phyloP scores from a whole-genome alignment of 2,797 vertebrate genomes.

The Gymnothorax reevesii region DNA sequence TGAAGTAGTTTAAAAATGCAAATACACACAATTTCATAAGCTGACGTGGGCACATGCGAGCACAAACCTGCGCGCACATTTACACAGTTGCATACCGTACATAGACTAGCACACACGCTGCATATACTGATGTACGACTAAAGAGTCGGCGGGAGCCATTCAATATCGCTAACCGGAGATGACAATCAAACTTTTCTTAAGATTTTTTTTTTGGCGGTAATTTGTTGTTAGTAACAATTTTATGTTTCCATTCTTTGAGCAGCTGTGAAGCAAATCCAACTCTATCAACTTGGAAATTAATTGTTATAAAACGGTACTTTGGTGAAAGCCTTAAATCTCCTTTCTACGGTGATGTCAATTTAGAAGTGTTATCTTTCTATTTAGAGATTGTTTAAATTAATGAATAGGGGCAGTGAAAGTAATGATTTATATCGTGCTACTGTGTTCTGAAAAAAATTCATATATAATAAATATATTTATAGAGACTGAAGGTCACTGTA shows the following conservation, averaged over 20 bases:
- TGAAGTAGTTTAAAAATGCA: too few species aligned
- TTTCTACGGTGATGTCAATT: slow-evolving; percentile 64
- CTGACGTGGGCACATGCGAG: background rate
- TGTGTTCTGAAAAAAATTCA: slow-evolving; percentile 48
- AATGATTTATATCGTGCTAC: slow-evolving; percentile 33
- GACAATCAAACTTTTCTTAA: slow-evolving; percentile 19
- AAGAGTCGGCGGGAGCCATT: background rate
- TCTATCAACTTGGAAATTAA: slow-evolving; percentile 30
- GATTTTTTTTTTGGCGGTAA: slow-evolving; percentile 3
- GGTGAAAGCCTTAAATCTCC: slow-evolving; percentile 57
- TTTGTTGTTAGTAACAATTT: background rate
- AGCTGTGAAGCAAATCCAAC: slow-evolving; percentile 42
- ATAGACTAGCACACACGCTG: background rate
- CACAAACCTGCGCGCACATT: background rate
- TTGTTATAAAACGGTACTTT: slow-evolving; percentile 30
- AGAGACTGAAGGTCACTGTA: slow-evolving; percentile 51
- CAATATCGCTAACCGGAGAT: background rate
- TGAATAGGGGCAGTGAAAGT: slow-evolving; percentile 49
- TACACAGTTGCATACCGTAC: background rate
- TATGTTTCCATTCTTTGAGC: slow-evolving; percentile 20
- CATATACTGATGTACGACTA: background rate
- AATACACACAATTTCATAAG: too few species aligned
- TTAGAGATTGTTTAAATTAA: slow-evolving; percentile 45
- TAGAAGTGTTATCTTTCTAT: slow-evolving; percentile 43
- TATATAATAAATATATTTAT: slow-evolving; percentile 41